Percentiles rank a stretch among this genome's conserved stretches.
These are phyloP conservation scores for Drosophila guanche DNA, from an alignment of 1,140 invertebrate genomes.

Conservation along the genomic window DNA sequence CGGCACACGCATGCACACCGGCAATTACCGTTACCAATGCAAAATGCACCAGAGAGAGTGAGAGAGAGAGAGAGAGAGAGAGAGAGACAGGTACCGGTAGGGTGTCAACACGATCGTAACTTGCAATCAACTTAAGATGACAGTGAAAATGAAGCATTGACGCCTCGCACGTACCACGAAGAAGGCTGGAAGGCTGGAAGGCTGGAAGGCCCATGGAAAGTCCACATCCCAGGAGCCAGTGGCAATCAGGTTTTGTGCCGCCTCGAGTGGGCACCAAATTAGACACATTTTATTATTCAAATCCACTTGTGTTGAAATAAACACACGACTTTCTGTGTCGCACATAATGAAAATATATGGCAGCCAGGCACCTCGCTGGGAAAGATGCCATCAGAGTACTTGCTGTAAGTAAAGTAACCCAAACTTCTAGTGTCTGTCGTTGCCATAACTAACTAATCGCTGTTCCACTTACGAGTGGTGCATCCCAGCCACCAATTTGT, in stretches of 20 bases:
- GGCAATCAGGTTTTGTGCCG: constrained; percentile 66
- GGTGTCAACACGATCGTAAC: constrained; percentile 83
- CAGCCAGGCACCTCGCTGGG: constrained; percentile 50
- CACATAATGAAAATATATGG: constrained; percentile 81
- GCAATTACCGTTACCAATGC: constrained; percentile 61
- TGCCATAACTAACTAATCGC: no score
- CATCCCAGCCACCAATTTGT: not conserved
- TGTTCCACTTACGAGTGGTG: no score
- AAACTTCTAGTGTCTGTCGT: no score
- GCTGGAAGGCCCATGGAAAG: no score
- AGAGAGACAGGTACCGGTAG: constrained; percentile 39
- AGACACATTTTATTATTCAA: constrained; percentile 82
- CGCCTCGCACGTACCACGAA: constrained; percentile 80
- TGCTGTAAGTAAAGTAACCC: not conserved
- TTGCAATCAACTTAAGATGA: constrained; percentile 84
- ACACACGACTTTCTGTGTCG: constrained; percentile 82
- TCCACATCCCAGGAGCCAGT: constrained; percentile 18
- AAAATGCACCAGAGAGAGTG: not conserved
- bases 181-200: constrained; percentile 13
- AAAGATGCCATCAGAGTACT: constrained; percentile 8
- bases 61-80: constrained; percentile 1
- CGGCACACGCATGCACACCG: constrained; percentile 47
- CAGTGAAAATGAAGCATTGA: constrained; percentile 83
- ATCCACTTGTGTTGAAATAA: constrained; percentile 82
- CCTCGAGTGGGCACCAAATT: constrained; percentile 76